Conservation (phyloP, 1,140 invertebrate species). For the Elymnias hypermnestra region DNA sequence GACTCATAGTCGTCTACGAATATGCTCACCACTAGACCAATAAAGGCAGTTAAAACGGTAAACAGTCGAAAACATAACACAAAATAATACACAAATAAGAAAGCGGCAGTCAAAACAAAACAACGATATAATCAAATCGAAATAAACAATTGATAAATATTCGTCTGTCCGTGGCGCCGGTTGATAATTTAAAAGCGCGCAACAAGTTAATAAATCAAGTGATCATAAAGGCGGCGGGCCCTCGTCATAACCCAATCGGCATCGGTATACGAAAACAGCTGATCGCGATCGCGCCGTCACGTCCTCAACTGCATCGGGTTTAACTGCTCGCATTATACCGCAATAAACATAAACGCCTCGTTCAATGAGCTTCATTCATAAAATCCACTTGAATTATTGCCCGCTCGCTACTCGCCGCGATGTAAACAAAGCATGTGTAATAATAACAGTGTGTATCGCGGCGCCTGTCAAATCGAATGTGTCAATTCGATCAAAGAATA, state of each 20-base stretch:
- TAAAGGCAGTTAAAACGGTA: too few species aligned
- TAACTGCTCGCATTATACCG: background rate
- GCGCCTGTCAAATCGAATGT: background rate
- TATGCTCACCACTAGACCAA: too few species aligned
- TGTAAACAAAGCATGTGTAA: background rate
- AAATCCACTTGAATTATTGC: background rate
- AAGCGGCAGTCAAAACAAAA: too few species aligned
- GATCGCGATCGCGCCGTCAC: slow-evolving; percentile 23
- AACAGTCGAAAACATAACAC: too few species aligned
- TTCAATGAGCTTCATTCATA: background rate
- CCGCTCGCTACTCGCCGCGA: background rate
- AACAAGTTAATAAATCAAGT: slow-evolving; percentile 14
- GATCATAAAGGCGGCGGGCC: slow-evolving; percentile 10
- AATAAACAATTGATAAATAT: too few species aligned
- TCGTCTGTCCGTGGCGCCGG: too few species aligned
- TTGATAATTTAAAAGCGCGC: too few species aligned
- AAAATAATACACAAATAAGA: too few species aligned
- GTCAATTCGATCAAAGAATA: background rate
- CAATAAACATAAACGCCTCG: slow-evolving; percentile 1
- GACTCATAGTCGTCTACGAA: too few species aligned
- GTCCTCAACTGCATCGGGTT: background rate
- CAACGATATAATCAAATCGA: too few species aligned
- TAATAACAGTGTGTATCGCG: background rate
- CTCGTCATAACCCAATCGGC: background rate
- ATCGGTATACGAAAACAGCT: slow-evolving; percentile 27